Base-by-base conservation (phyloP, 2,888 invertebrate species). In the Escarpia spicata region DNA sequence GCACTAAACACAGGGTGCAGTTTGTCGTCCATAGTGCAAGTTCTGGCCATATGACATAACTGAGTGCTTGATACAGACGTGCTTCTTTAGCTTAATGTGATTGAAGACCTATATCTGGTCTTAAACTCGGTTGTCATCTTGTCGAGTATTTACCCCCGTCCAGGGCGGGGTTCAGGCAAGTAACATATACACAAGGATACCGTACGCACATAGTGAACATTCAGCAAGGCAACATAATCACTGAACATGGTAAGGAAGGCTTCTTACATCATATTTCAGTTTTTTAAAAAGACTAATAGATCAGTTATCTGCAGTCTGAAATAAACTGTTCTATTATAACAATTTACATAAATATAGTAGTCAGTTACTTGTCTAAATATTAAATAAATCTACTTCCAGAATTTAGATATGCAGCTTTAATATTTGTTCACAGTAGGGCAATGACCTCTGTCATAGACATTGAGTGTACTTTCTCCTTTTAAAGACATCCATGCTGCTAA, bases 31-130 rank as follows among this genome's bases (percentile, higher is more conserved):
- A 52, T 15, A 52, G 52, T 4, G 52, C 52, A 75, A 75, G 19
- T 26, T 75, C 75, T 75, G 75, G 75, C n/a, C 75, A 75, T 75
- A 75, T 75, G 75, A 26, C 75, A 75, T 75, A 75, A 75, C 75
- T 6, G 75, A 6, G 75, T 75, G 26, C 75, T 75, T 26, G 75
- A 75, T 75, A 75, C 75, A 4, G 26, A 75, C 75, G 75, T 75
- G 26, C n/a, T 15, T 26, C 26, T 75, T 75, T 15, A 75, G n/a
- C n/a, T 75, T 75, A 75, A 75, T 75, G 3, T 75, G 75, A 26
- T 75, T 75, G 2, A 75, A 75, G n/a, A 6, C 26, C 75, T n/a
- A 75, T 75, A 75, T 75, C 75, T 26, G n/a, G 19, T 60, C 26
- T 75, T 75, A 75, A 19, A 26, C 75, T 15, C 75, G 2, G 75